These are phyloP conservation scores for Sciurus vulgaris DNA, from an alignment of 2,797 vertebrate species.

Conservation along the genomic window DNA sequence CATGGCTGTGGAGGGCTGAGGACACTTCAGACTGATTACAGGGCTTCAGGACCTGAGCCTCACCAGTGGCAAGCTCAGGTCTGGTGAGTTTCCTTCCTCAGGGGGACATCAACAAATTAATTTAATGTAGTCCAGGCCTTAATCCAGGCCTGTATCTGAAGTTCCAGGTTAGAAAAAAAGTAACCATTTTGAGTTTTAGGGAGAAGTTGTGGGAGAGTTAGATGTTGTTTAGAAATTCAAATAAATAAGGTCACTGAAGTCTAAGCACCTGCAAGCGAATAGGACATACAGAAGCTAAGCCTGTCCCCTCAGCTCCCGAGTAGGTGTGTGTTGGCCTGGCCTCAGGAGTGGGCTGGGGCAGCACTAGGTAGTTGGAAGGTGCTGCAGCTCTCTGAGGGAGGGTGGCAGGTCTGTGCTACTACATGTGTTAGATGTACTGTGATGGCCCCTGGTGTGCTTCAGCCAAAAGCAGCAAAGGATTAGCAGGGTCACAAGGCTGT, in stretches of 20 bases:
- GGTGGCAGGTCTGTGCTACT: neutral
- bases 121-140: neutral
- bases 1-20: neutral
- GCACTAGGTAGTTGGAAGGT: too few relatives aligned
- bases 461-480: neutral
- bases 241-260: neutral
- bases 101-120: neutral
- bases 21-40: neutral
- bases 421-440: neutral
- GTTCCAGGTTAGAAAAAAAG: neutral
- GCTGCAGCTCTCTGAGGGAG: neutral
- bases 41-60: neutral
- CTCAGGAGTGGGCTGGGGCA: fast-evolving
- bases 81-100: fast-evolving
- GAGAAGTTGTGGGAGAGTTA: neutral
- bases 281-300: neutral
- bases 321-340: neutral
- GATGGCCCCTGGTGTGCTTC: fast-evolving
- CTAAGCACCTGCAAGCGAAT: neutral
- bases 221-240: neutral
- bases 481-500: fast-evolving
- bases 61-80: neutral
- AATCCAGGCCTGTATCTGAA: neutral
- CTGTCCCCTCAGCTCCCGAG: neutral
- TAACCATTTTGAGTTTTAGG: neutral